Percentiles rank a stretch among this genome's conserved stretches.
phyloP scores from a whole-genome alignment of 1,140 invertebrate genomes.

The Rhizoglyphus robini region DNA sequence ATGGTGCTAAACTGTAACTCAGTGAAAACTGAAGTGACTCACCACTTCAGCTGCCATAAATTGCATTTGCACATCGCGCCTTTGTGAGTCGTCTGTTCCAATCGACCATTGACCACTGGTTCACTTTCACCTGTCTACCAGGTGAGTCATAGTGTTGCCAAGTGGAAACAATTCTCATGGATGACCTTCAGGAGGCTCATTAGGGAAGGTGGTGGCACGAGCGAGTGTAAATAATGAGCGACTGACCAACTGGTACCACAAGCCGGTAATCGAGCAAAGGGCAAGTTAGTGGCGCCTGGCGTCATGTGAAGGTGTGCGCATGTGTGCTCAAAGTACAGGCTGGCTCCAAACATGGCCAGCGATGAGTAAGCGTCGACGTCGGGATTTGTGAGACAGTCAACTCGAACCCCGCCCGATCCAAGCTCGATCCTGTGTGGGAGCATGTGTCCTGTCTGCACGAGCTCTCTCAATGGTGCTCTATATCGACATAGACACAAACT shows the following conservation, averaged over 20 bases:
- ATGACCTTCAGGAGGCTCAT: too few species aligned
- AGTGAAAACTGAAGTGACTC: too few species aligned
- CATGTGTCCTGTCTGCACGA: background rate
- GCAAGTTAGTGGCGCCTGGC: background rate
- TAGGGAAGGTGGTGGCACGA: too few species aligned
- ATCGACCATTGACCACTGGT: too few species aligned
- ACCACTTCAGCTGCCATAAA: too few species aligned
- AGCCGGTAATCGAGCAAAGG: background rate
- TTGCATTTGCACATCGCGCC: too few species aligned
- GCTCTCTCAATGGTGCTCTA: background rate
- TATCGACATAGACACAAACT: background rate
- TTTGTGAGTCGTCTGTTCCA: too few species aligned
- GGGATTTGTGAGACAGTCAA: background rate
- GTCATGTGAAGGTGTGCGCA: background rate
- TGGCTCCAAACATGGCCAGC: background rate
- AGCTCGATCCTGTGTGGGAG: slow-evolving; percentile 4
- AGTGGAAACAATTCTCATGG: too few species aligned
- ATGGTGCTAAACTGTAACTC: too few species aligned
- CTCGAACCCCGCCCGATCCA: slow-evolving; percentile 9
- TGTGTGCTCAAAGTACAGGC: background rate
- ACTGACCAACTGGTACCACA: background rate
- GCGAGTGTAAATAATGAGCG: background rate
- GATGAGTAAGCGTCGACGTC: slow-evolving; percentile 11
- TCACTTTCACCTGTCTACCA: too few species aligned
- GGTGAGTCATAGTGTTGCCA: too few species aligned